Base-by-base conservation (phyloP, 2,113 vertebrate species). In the Vireo altiloquus region DNA sequence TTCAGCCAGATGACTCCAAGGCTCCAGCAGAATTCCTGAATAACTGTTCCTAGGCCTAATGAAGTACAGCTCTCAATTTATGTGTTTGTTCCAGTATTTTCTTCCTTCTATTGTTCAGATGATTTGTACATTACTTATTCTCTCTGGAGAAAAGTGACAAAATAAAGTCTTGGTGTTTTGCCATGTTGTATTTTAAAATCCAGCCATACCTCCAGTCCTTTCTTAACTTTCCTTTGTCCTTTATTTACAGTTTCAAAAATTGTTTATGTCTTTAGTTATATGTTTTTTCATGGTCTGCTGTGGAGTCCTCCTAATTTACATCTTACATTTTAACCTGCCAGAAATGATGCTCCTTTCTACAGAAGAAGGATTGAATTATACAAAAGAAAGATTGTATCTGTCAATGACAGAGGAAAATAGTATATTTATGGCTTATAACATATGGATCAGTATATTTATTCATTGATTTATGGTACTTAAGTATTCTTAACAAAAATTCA, bases 321-420 rank as follows among this genome's bases (percentile, higher is more conserved):
- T 92, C 19, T 95, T 94, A 92, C 63, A 88, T 75, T 94, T 95
- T 91, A 91, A 80, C 70, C 79, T 93, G 79, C 39, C 78, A 96
- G 78, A 93, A 91, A 88, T 85, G 47, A 52, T 70, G 68, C 44
- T 88, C 4, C 64, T 69, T 94, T 86, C 82, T 74, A 65, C 3
- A 6, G 54, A 66, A 94, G 65, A 83, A 94, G 30, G 24, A 86
- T 28, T 97, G 82, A 95, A 87, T 95, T 90, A 89, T 80, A 92
- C 64, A 93, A 63, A 88, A 86, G 79, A 85, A 90, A 91, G 54
- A 86, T 59, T 87, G 63, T 89, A 61, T 85, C 91, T 92, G 75
- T 88, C 84, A 95, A 57, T 61, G 37, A 25, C 27, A 74, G 75
- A 72, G 33, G 19, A 80, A 82, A 87, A 93, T 37, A 79, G 83